Evolutionary conservation across 1,140 invertebrate species (phyloP).

Genomic region (Meloidogyne floridensis): DNA sequence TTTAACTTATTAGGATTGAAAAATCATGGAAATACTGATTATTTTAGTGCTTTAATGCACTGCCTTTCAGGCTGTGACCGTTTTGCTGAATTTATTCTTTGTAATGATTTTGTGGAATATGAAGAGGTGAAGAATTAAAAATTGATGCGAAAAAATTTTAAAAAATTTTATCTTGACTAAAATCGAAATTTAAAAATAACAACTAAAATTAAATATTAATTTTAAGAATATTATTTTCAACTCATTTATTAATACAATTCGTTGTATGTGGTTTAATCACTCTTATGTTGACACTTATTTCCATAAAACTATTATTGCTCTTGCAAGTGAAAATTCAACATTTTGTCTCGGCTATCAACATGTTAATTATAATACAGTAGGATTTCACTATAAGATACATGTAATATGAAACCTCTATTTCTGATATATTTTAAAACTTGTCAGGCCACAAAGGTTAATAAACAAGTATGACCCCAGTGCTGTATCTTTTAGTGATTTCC

Average conservation of each 20-base stretch:
- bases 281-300: slow-evolving; percentile 86
- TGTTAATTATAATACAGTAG: background rate
- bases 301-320: slow-evolving; percentile 76
- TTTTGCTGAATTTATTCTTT: slow-evolving; percentile 82
- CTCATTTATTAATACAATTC: slow-evolving; percentile 73
- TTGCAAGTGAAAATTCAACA: slow-evolving; percentile 85
- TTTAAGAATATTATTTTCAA: slow-evolving; percentile 72
- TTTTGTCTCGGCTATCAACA: slow-evolving; percentile 86
- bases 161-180: background rate
- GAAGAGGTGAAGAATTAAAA: background rate
- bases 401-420: background rate
- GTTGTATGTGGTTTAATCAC: slow-evolving; percentile 87
- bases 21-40: slow-evolving; percentile 69
- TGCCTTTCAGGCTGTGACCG: slow-evolving; percentile 82
- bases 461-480: no score
- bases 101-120: slow-evolving; percentile 77
- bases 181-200: background rate
- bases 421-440: no score
- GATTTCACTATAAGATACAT: no score
- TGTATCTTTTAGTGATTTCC: no score
- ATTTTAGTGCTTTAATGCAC: slow-evolving; percentile 92
- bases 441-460: no score
- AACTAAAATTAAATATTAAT: no score
- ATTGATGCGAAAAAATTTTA: background rate
- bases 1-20: slow-evolving; percentile 11